Evolutionary conservation across 1,140 invertebrate species (phyloP).

Genomic region (Thaumatotibia leucotreta): DNA sequence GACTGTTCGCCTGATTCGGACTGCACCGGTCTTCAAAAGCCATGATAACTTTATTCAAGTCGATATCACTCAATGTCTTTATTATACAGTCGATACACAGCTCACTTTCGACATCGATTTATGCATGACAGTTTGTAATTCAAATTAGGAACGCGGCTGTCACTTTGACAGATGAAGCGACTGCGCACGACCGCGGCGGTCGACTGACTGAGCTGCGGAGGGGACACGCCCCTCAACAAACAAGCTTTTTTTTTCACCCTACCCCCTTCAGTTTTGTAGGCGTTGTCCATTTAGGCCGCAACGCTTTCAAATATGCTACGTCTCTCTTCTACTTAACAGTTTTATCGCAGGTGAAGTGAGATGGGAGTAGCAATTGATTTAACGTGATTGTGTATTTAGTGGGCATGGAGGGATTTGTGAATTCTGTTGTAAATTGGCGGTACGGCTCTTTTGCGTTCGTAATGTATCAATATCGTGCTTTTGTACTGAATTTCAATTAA

Average conservation of each 20-base stretch:
- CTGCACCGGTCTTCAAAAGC: conserved; percentile 80
- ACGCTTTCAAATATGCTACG: conserved; percentile 22
- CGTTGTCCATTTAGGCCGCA: conserved; percentile 41
- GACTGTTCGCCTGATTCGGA: conserved; percentile 78
- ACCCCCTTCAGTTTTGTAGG: conserved; percentile 46
- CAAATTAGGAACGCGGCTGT: conserved; percentile 31
- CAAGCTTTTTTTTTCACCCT: conserved; percentile 51
- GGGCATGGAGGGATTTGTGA: conserved; percentile 63
- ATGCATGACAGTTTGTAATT: conserved; percentile 19
- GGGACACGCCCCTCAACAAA: conserved; percentile 62
- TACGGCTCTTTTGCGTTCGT: conserved; percentile 61
- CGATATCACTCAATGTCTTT: conserved; percentile 12
- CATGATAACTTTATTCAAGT: conserved; percentile 52
- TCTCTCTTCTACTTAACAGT: conserved; percentile 24
- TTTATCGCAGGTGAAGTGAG: conserved; percentile 20
- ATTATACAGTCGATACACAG: conserved; percentile 21
- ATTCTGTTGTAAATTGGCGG: conserved; percentile 69
- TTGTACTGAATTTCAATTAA: conserved; percentile 72
- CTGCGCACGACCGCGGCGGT: conserved; percentile 48
- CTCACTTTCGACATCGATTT: conserved; percentile 9
- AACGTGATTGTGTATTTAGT: conserved; percentile 70
- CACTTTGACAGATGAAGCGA: conserved; percentile 39
- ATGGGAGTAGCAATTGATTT: conserved; percentile 57
- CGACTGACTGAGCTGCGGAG: conserved; percentile 44
- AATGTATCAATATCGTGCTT: conserved; percentile 69